Evolutionary conservation across 2,888 invertebrate species (phyloP).

Genomic region (Leucoma salicis): DNA sequence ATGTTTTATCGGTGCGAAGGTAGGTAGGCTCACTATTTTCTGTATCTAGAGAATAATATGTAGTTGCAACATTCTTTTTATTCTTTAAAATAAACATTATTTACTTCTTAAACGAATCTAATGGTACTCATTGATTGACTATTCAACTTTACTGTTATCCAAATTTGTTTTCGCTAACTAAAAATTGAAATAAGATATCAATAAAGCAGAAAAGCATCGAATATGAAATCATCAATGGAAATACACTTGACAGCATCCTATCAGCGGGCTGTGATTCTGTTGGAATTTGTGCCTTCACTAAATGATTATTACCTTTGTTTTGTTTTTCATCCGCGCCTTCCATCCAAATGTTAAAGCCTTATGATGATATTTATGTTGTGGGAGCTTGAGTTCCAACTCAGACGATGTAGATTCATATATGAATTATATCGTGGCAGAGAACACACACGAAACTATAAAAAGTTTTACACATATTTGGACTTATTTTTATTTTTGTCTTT

Average conservation of each 20-base stretch:
- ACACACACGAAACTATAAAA: conserved; percentile 21
- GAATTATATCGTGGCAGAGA: conserved; percentile 28
- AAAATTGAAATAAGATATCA: no score
- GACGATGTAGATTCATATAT: conserved; percentile 21
- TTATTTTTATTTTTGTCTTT: conserved; percentile 8
- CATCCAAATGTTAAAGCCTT: conserved; percentile 61
- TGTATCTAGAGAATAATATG: no score
- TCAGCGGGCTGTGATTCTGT: conserved; percentile 54
- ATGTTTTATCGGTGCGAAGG: no score
- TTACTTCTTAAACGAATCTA: no score
- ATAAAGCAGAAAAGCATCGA: conserved; percentile 14
- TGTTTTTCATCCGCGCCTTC: conserved; percentile 54
- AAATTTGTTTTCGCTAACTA: no score
- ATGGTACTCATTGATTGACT: no score
- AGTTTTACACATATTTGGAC: conserved; percentile 7
- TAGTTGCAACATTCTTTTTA: no score
- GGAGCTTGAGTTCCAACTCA: conserved; percentile 34
- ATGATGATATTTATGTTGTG: conserved; percentile 57
- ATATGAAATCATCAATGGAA: conserved; percentile 25
- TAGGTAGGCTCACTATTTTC: no score
- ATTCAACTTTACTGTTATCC: no score
- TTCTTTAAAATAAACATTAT: no score
- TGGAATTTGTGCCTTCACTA: conserved; percentile 65
- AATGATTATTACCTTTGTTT: conserved; percentile 63
- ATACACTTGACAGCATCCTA: conserved; percentile 48